Evolutionary conservation across 2,797 vertebrate genomes (phyloP).

Genomic region (Macrochelys suwanniensis): DNA sequence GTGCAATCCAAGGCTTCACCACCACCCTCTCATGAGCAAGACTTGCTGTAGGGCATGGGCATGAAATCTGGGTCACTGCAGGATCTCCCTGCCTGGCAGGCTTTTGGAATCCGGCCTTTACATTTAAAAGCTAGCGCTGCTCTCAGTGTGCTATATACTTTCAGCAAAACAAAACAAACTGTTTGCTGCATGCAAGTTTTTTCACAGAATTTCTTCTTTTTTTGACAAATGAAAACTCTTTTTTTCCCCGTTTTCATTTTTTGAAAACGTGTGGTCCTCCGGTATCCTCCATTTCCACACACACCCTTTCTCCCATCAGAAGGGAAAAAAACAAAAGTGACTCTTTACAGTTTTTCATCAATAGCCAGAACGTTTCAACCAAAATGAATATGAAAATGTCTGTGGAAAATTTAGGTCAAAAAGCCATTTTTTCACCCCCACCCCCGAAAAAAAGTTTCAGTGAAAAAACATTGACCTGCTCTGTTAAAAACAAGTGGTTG

Average conservation of each 20-base stretch:
- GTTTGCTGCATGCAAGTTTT: neutral
- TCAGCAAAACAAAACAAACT: neutral
- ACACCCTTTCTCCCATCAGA: neutral
- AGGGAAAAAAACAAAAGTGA: neutral
- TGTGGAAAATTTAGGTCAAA: neutral
- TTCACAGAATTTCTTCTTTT: neutral
- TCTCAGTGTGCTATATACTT: neutral
- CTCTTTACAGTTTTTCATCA: neutral
- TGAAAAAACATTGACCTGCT: neutral
- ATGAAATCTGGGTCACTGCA: neutral
- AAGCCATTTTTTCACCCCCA: neutral
- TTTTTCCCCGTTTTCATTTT: neutral
- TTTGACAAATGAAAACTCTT: neutral
- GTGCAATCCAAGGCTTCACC: neutral
- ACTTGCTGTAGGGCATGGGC: neutral
- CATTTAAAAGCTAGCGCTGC: neutral
- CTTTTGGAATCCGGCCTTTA: neutral
- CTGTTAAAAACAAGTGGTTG: neutral
- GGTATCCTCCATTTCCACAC: neutral
- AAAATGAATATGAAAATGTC: neutral
- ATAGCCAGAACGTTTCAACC: neutral
- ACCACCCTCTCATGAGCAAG: neutral
- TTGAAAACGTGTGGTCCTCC: neutral
- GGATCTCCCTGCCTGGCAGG: neutral
- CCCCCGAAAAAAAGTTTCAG: neutral